Base-by-base conservation (phyloP, 2,113 vertebrate genomes). In the Hystrix brachyura region DNA sequence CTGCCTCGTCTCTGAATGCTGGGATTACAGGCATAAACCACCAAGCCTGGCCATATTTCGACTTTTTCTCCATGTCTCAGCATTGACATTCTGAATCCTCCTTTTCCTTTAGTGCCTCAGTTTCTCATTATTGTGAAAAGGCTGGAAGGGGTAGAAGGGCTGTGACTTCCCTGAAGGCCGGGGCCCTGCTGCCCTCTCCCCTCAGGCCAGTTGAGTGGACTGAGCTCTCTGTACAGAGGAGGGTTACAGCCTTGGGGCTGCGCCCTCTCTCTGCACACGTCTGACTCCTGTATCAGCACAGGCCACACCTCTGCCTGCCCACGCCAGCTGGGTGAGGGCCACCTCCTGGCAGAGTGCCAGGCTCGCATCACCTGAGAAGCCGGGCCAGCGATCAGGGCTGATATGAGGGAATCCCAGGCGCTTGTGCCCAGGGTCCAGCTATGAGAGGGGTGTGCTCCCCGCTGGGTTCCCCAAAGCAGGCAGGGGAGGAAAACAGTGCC, bases 301-400 rank as follows among this genome's bases (percentile, higher is more conserved):
- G 38, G 84, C 83, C 79, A 53, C 83, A 10, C 48, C 53, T 38
- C 64, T 60, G 57, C 8, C 74, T 57, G 64, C 38, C 65, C 53
- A 65, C 62, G 84, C 90, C 13, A 27, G n/a, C n/a, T 89, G 69
- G 82, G 79, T 84, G 15, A 81, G 90, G 83, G 76, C 76, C 69
- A 80, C 76, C 81, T 84, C 62, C 57, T 59, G 89, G 64, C 80
- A 87, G 94, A 87, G 74, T 29, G 72, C 78, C 84, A 88, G 60
- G 62, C 69, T 94, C 79, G 55, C 29, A 38, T 84, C 95, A 85
- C 51, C 60, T 64, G 65, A 83, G 86, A 95, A 89, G 55, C 71
- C 19, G 59, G 89, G 86, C 94, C 92, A 95, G 65, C 82, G 89
- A 94, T 95, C 55, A 60, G 38, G 46, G 55, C 46, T 92, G 94